A percentile compares a stretch with the other conserved stretches of the same genome.
These are phyloP conservation scores for Endomychus coccineus DNA, from an alignment of 2,888 invertebrate species.

Conservation along the genomic window DNA sequence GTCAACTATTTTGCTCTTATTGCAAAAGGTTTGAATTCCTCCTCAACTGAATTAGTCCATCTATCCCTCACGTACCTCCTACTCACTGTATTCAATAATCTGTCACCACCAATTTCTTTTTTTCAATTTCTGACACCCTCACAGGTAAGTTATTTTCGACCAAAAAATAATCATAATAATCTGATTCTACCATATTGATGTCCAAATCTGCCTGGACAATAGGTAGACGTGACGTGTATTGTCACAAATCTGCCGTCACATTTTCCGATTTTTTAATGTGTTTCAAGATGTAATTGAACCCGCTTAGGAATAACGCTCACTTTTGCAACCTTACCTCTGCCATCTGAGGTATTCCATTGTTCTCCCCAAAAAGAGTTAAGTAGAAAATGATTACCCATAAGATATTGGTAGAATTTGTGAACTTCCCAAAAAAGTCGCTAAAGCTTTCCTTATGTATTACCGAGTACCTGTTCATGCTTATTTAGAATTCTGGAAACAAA, in stretches of 20 bases:
- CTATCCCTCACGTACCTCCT: conserved; percentile 12
- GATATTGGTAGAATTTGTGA: conserved; percentile 31
- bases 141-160: no score
- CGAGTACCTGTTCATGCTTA: conserved; percentile 28
- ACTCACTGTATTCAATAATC: conserved; percentile 9
- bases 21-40: no score
- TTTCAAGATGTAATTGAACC: conserved; percentile 11
- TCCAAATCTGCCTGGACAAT: no score
- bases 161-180: no score
- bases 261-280: conserved; percentile 11
- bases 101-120: conserved; percentile 8
- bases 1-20: no score
- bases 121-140: no score
- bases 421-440: conserved; percentile 31
- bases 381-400: conserved; percentile 28
- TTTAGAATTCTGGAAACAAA: conserved; percentile 27
- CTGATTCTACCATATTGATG: no score
- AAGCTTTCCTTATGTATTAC: conserved; percentile 30
- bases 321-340: conserved; percentile 31
- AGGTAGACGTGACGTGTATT: no score
- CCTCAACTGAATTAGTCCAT: no score
- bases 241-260: conserved; percentile 12
- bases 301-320: conserved; percentile 18
- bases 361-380: conserved; percentile 28
- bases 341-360: conserved; percentile 30